These are phyloP conservation scores for Micrasema minimum DNA, from an alignment of 1,140 invertebrate genomes.

Conservation along the genomic window DNA sequence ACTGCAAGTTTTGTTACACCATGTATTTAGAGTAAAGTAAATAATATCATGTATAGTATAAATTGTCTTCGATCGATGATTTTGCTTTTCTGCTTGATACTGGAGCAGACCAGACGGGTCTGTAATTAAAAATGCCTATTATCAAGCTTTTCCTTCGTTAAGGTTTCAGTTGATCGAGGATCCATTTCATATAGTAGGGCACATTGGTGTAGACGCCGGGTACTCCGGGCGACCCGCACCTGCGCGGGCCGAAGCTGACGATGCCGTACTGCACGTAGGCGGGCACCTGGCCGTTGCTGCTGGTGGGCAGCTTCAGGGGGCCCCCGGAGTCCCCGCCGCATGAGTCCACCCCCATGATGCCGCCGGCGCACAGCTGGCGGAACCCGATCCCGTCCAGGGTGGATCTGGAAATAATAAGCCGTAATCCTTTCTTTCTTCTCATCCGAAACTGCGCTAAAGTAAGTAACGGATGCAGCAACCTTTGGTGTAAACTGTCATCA, in stretches of 20 bases:
- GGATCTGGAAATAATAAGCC: conserved; percentile 13
- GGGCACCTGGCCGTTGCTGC: conserved; percentile 3
- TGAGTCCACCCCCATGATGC: conserved; percentile 57
- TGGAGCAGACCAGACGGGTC: too few species aligned
- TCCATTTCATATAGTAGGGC: conserved; percentile 73
- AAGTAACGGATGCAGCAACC: too few species aligned
- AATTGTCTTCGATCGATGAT: too few species aligned
- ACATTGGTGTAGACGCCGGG: conserved; percentile 75
- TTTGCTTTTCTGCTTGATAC: too few species aligned
- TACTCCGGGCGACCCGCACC: conserved; percentile 68
- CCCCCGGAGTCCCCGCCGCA: conserved; percentile 68
- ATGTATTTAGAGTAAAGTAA: too few species aligned
- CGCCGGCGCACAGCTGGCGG: conserved; percentile 64
- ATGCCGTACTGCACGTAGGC: conserved; percentile 71
- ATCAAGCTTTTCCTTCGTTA: too few species aligned
- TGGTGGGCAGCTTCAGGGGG: conserved; percentile 60
- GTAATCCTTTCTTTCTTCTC: not conserved
- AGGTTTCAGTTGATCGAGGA: conserved; percentile 68
- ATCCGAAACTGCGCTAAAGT: too few species aligned
- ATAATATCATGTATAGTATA: too few species aligned
- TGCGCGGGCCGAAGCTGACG: conserved; percentile 74
- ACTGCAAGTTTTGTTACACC: too few species aligned
- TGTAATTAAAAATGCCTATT: too few species aligned
- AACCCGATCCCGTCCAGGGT: conserved; percentile 54
- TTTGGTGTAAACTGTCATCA: too few species aligned